phyloP scores from a whole-genome alignment of 2,888 invertebrate species.

The Sabellastarte sp. region DNA sequence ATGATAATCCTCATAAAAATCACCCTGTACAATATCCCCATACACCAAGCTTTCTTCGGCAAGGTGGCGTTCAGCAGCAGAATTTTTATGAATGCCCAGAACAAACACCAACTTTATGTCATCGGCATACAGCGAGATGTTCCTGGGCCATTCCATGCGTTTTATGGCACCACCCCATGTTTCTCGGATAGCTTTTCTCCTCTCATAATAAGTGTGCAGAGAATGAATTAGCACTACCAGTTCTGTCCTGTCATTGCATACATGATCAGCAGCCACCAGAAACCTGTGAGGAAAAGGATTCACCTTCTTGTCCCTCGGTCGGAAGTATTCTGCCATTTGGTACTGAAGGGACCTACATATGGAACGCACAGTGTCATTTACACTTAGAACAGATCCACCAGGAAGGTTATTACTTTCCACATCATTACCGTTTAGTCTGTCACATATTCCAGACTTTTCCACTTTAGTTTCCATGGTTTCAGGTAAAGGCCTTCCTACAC shows the following conservation, averaged over 20 bases:
- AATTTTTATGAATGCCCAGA: slow-evolving; percentile 23
- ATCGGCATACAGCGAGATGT: slow-evolving; percentile 1
- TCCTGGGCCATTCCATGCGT: slow-evolving; percentile 17
- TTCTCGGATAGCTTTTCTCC: slow-evolving; percentile 38
- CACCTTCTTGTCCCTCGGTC: slow-evolving; percentile 5
- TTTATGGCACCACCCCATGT: slow-evolving; percentile 40
- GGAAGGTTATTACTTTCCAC: too few species aligned
- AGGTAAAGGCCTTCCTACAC: too few species aligned
- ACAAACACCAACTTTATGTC: slow-evolving; percentile 26
- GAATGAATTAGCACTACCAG: slow-evolving; percentile 32
- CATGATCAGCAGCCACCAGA: slow-evolving; percentile 7
- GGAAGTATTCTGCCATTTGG: neutral
- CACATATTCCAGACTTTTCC: too few species aligned
- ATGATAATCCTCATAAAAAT: slow-evolving; percentile 26
- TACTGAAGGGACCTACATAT: neutral
- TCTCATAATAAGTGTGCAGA: slow-evolving; percentile 68
- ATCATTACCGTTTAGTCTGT: too few species aligned
- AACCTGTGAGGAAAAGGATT: slow-evolving; percentile 13
- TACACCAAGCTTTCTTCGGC: slow-evolving; percentile 13
- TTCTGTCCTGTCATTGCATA: slow-evolving; percentile 15
- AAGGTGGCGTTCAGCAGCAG: slow-evolving; percentile 11
- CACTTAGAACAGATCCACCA: too few species aligned
- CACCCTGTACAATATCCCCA: slow-evolving; percentile 26
- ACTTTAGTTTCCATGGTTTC: too few species aligned
- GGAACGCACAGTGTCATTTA: neutral